Percentiles rank a stretch among this genome's conserved stretches.
phyloP scores from a whole-genome alignment of 2,888 invertebrate species.

The Craniophora ligustri region DNA sequence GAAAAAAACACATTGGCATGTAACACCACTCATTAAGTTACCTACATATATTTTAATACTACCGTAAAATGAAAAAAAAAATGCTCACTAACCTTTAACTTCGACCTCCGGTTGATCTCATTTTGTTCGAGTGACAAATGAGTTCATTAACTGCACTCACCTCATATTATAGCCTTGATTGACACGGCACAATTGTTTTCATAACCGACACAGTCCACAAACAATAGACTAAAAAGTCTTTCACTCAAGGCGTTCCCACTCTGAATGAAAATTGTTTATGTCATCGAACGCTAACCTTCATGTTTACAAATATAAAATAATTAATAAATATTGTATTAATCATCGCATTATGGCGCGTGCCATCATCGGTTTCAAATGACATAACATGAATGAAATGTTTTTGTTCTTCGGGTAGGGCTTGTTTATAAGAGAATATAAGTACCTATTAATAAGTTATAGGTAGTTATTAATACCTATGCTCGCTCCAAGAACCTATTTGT shows the following conservation, averaged over 20 bases:
- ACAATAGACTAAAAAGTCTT: slow-evolving; percentile 35
- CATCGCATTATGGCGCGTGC: slow-evolving; percentile 41
- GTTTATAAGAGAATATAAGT: slow-evolving; percentile 5
- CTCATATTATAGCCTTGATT: slow-evolving; percentile 57
- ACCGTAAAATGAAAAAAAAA: neutral
- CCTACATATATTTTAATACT: too few species aligned
- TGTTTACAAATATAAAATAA: slow-evolving; percentile 73
- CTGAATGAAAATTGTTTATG: slow-evolving; percentile 37
- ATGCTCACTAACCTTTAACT: slow-evolving; percentile 53
- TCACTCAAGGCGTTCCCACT: slow-evolving; percentile 11
- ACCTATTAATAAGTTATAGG: neutral
- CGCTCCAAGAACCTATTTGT: too few species aligned
- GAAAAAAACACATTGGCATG: too few species aligned
- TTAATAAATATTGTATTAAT: slow-evolving; percentile 60
- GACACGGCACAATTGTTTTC: slow-evolving; percentile 47
- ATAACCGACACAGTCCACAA: slow-evolving; percentile 7
- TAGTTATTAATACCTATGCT: neutral
- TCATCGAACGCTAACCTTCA: slow-evolving; percentile 53
- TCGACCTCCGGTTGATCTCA: slow-evolving; percentile 54
- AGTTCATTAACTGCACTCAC: slow-evolving; percentile 51
- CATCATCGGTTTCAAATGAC: slow-evolving; percentile 38
- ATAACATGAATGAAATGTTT: slow-evolving; percentile 35
- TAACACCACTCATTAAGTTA: too few species aligned
- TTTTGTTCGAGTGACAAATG: slow-evolving; percentile 62
- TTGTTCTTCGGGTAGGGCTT: slow-evolving; percentile 16